A percentile compares a stretch with the other conserved stretches of the same genome.
These are phyloP conservation scores for Martes flavigula DNA, from an alignment of 2,797 vertebrate genomes.

Conservation along the genomic window DNA sequence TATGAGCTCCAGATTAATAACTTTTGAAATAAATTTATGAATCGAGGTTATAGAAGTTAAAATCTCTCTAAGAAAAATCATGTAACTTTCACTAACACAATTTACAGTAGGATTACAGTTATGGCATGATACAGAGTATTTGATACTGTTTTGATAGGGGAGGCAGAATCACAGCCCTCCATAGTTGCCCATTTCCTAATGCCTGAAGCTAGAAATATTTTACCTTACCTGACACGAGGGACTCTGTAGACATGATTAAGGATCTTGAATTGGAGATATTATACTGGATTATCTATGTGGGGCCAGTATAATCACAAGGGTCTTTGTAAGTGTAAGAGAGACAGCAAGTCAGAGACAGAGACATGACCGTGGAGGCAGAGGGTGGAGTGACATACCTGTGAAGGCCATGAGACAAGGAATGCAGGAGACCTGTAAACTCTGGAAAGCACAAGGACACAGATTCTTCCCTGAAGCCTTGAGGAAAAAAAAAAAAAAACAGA, in stretches of 20 bases:
- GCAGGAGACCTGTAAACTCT: fast-evolving
- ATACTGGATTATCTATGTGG: neutral
- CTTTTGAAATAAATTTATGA: neutral
- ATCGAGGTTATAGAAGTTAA: neutral
- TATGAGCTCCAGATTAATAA: neutral
- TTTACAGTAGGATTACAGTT: neutral
- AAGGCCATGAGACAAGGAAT: neutral
- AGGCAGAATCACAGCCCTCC: neutral
- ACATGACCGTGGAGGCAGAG: neutral
- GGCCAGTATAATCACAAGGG: neutral
- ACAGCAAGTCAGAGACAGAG: neutral
- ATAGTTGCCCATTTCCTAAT: neutral
- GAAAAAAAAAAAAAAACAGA: neutral
- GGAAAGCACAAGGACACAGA: neutral
- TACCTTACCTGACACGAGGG: neutral
- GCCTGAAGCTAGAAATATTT: neutral
- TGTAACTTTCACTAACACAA: neutral
- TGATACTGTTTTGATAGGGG: neutral
- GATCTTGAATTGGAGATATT: neutral
- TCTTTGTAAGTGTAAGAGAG: neutral
- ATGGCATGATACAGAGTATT: neutral
- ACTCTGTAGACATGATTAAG: neutral
- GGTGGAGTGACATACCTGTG: neutral
- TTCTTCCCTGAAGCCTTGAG: neutral
- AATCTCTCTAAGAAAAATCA: neutral